phyloP scores from a whole-genome alignment of 2,113 vertebrate species.

The Gadus chalcogrammus region DNA sequence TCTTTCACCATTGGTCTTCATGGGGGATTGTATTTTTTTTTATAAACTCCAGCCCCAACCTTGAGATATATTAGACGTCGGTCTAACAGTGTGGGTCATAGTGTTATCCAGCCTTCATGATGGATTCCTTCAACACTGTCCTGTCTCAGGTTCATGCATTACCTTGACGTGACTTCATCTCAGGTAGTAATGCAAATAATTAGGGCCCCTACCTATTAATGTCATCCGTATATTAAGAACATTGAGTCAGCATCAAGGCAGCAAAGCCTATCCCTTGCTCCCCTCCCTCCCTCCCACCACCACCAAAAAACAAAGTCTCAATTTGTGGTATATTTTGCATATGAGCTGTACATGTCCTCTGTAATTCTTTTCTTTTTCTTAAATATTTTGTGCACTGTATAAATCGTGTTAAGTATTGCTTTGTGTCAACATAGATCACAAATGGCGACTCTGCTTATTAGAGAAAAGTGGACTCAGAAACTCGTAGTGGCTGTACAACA shows the following conservation, averaged over 20 bases:
- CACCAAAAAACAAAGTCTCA: slow-evolving; percentile 31
- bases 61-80: too few relatives aligned
- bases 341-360: slow-evolving; percentile 75
- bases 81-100: too few relatives aligned
- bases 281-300: too few relatives aligned
- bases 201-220: slow-evolving; percentile 54
- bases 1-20: too few relatives aligned
- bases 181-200: slow-evolving; percentile 67
- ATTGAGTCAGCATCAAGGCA: slow-evolving; percentile 44
- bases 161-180: slow-evolving; percentile 69
- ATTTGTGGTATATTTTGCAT: slow-evolving; percentile 62
- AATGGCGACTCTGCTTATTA: slow-evolving; percentile 54
- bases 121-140: slow-evolving; percentile 45
- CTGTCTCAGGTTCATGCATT: slow-evolving; percentile 70
- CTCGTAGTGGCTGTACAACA: slow-evolving; percentile 59
- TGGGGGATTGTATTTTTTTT: too few relatives aligned
- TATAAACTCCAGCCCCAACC: too few relatives aligned
- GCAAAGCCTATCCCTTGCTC: slow-evolving; percentile 8
- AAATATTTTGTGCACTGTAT: slow-evolving; percentile 78
- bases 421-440: slow-evolving; percentile 71
- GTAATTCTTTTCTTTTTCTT: slow-evolving; percentile 60
- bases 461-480: slow-evolving; percentile 61
- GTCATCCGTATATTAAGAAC: slow-evolving; percentile 41
- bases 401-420: slow-evolving; percentile 72
- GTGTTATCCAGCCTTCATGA: too few relatives aligned